These are phyloP conservation scores for Sanderia malayensis DNA, from an alignment of 30 jellyfish, hydroid and myxozoan species.

Conservation along the genomic window DNA sequence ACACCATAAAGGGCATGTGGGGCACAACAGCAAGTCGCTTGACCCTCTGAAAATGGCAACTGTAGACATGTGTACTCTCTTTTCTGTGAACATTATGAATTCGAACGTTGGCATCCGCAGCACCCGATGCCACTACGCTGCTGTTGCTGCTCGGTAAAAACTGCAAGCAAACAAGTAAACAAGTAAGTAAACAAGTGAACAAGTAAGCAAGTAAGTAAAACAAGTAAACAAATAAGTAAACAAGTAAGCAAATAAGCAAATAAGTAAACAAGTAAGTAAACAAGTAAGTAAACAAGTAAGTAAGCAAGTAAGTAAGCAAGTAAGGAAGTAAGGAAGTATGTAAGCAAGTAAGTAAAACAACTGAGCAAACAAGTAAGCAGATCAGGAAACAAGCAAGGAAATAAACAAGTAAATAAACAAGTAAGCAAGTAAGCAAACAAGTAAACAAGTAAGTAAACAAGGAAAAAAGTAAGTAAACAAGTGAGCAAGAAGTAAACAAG, in stretches of 20 bases:
- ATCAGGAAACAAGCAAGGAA: not conserved
- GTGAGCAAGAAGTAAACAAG: no score
- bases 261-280: not conserved
- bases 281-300: not conserved
- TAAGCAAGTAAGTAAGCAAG: not conserved
- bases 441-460: not conserved
- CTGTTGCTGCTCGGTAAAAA: constrained; percentile 79
- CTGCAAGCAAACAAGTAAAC: constrained; percentile 34
- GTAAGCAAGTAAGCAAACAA: not conserved
- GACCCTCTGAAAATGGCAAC: constrained; percentile 86
- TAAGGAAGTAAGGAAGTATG: no score
- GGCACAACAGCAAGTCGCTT: constrained; percentile 89
- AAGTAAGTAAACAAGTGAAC: not conserved
- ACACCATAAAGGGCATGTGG: constrained; percentile 72
- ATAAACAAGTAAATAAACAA: not conserved
- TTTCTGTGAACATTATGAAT: constrained; percentile 44
- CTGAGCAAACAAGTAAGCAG: not conserved
- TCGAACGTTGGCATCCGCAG: constrained; percentile 92
- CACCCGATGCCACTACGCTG: constrained; percentile 70
- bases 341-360: not conserved
- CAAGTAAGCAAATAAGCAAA: not conserved
- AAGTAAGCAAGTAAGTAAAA: not conserved
- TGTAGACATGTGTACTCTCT: constrained; percentile 72
- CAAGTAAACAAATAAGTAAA: not conserved
- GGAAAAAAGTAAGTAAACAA: not conserved